These are phyloP conservation scores for Dicrurus megarhynchus DNA, from an alignment of 2,113 vertebrate species.

Conservation along the genomic window DNA sequence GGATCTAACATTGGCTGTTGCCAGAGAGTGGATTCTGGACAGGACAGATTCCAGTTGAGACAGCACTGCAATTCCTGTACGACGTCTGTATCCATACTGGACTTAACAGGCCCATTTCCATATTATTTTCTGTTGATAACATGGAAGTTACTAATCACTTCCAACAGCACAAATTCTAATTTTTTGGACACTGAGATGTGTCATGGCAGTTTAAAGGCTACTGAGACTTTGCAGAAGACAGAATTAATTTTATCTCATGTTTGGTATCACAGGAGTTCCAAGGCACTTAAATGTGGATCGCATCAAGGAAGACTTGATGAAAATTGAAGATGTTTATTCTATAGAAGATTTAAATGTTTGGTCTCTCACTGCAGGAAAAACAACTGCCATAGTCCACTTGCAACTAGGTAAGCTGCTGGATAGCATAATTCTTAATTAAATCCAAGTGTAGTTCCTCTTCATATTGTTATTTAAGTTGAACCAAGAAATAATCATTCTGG, in stretches of 20 bases:
- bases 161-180: neutral
- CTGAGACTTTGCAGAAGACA: neutral
- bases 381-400: slow-evolving; percentile 88
- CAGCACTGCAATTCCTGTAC: neutral
- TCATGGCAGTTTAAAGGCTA: neutral
- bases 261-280: slow-evolving; percentile 82
- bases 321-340: slow-evolving; percentile 89
- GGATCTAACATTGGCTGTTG: neutral
- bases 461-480: neutral
- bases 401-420: slow-evolving; percentile 83
- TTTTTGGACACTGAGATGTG: neutral
- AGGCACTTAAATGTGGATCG: slow-evolving; percentile 84
- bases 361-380: slow-evolving; percentile 92
- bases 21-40: neutral
- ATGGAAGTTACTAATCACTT: neutral
- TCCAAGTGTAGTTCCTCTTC: neutral
- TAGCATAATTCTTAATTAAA: neutral
- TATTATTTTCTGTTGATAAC: neutral
- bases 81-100: neutral
- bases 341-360: slow-evolving; percentile 94
- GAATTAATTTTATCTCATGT: neutral
- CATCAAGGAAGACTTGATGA: slow-evolving; percentile 89
- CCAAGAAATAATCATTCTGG: neutral
- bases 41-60: neutral
- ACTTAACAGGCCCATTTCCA: neutral